Conservation (phyloP, 2,113 vertebrate genomes). For the Hippocampus zosterae region DNA sequence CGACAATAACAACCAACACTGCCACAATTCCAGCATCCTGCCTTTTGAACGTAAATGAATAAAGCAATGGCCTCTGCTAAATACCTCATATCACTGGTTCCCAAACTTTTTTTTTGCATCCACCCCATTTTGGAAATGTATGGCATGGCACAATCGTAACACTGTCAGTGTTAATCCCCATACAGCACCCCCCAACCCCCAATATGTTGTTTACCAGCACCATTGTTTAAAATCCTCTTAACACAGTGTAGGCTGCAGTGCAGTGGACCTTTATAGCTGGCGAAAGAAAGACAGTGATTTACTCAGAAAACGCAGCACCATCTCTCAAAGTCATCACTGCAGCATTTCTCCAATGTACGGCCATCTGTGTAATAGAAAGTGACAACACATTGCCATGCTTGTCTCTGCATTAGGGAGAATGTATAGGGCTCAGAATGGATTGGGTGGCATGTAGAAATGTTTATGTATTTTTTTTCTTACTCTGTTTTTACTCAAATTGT, state of each 20-base stretch:
- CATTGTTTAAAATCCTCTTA: slow-evolving; percentile 54
- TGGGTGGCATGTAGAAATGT: slow-evolving; percentile 19
- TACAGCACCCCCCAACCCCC: neutral
- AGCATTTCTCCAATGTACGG: slow-evolving; percentile 39
- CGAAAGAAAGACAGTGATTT: slow-evolving; percentile 52
- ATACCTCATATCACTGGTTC: neutral
- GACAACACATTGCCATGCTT: slow-evolving; percentile 55
- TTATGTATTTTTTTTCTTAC: slow-evolving; percentile 15
- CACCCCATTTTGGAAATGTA: neutral
- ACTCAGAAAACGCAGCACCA: slow-evolving; percentile 43
- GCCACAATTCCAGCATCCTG: slow-evolving; percentile 13
- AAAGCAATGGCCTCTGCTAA: slow-evolving; percentile 8
- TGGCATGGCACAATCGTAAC: neutral
- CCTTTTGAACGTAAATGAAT: slow-evolving; percentile 22
- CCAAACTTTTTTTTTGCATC: neutral
- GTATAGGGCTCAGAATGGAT: slow-evolving; percentile 16
- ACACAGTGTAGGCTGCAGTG: slow-evolving; percentile 29
- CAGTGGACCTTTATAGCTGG: slow-evolving; percentile 23
- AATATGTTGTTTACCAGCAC: slow-evolving; percentile 22
- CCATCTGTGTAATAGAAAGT: slow-evolving; percentile 65
- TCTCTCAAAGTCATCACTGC: slow-evolving; percentile 58
- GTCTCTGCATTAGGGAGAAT: slow-evolving; percentile 51
- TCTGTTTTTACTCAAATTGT: slow-evolving; percentile 17
- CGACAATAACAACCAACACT: slow-evolving; percentile 9
- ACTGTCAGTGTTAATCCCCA: neutral